Evolutionary conservation across 2,113 vertebrate species (phyloP).

Genomic region (Desmodus rotundus): DNA sequence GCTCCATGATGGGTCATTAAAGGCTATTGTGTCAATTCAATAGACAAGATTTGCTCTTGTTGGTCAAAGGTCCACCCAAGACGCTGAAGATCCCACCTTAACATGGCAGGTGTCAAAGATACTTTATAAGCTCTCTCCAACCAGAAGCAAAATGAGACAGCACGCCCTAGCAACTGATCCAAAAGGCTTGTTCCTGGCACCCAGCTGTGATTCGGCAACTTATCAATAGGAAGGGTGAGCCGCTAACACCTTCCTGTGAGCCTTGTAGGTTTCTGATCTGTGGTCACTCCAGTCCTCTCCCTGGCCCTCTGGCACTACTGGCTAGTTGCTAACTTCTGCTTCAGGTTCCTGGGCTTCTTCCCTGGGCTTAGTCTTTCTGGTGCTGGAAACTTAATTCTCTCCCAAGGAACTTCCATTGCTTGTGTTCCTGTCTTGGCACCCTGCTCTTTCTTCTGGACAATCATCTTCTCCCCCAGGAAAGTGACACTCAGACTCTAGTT

Average conservation of each 20-base stretch:
- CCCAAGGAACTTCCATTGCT: background rate
- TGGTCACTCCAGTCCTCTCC: background rate
- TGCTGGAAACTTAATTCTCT: background rate
- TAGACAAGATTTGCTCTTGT: background rate
- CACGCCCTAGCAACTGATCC: background rate
- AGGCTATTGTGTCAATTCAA: background rate
- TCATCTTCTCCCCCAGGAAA: background rate
- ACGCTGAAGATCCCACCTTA: background rate
- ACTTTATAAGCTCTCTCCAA: background rate
- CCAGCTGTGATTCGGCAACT: background rate
- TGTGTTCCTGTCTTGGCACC: background rate
- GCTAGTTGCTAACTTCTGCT: background rate
- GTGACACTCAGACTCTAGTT: background rate
- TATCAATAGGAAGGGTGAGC: background rate
- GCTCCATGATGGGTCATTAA: background rate
- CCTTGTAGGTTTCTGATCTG: background rate
- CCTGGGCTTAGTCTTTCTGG: background rate
- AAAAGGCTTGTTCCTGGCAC: background rate
- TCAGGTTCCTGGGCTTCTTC: background rate
- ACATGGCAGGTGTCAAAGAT: background rate
- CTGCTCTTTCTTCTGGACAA: background rate
- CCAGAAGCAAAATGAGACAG: background rate
- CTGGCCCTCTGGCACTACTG: background rate
- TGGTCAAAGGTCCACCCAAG: background rate
- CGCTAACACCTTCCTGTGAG: accelerated